Evolutionary conservation across 2,888 invertebrate genomes (phyloP), one percentile per base, ranked within the genome.

Genomic region (Anorthoa munda): DNA sequence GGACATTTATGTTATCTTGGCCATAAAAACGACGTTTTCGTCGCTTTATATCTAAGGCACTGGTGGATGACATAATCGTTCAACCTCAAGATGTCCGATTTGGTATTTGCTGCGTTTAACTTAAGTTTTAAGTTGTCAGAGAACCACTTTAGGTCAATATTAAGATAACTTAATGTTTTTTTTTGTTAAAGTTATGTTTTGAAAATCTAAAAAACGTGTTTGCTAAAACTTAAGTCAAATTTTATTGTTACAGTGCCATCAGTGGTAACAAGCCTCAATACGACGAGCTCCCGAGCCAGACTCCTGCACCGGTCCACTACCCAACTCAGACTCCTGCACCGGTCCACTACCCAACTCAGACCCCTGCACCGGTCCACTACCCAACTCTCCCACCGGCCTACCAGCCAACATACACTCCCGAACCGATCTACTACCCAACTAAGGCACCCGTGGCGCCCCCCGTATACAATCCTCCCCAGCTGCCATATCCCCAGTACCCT

Each of bases 381-480:
- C 39, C 39, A 39, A 45, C 60, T 21, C 7, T 2, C 13, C 45
- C 61, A 21, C 72, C 72, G 4, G 31, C 56, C 15, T 50, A 21
- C 21, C n/a, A 60, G 21, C 60, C 60, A 39, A 60, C 60, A 48
- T 23, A 61, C 12, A 63, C 61, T 63, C 61, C 61, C 12, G 61
- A 90, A 93, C 53, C 48, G 7, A 17, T 67, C n/a, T 65, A 74
- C 65, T 92, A 91, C 69, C 93, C 93, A 4, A 92, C 92, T 66
- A 94, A 93, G 63, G 92, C 93, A 84, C 93, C 93, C 68, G 91
- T 92, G 59, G 51, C 21, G 13, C 68, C 79, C 90, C 90, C 93
- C 68, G 77, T 81, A 9, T 79, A 77, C 58, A 69, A 77, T 18
- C 60, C 60, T n/a, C 65, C 75, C 11, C 65, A 63, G 53, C 71